Conservation (phyloP, 1,140 invertebrate species). For the Xylocopa sonorina region DNA sequence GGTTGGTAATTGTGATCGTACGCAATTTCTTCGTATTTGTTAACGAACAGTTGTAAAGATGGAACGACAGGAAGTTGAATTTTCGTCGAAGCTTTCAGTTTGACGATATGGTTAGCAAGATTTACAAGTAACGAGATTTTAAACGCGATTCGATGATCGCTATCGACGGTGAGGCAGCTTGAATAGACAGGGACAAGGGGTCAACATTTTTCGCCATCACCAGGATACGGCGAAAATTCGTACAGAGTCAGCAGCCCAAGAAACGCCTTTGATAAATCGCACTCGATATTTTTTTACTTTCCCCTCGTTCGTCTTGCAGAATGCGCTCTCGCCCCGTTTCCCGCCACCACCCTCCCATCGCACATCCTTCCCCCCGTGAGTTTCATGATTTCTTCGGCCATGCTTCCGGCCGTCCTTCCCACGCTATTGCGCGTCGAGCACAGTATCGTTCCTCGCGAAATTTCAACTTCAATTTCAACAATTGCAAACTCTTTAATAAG, state of each 20-base stretch:
- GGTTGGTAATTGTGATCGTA: no score
- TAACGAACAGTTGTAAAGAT: no score
- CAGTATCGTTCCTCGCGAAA: background rate
- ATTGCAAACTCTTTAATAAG: background rate
- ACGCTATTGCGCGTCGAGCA: background rate
- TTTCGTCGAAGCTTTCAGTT: no score
- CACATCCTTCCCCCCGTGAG: slow-evolving; percentile 59
- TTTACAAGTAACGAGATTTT: background rate
- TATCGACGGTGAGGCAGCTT: background rate
- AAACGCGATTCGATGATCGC: background rate
- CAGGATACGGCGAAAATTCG: slow-evolving; percentile 40
- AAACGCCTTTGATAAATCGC: slow-evolving; percentile 74
- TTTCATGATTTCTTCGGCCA: slow-evolving; percentile 71
- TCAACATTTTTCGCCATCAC: slow-evolving; percentile 38
- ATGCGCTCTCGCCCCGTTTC: slow-evolving; percentile 60
- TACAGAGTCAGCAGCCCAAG: slow-evolving; percentile 39
- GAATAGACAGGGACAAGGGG: slow-evolving; percentile 37
- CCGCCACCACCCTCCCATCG: slow-evolving; percentile 34
- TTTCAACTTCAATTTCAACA: no score
- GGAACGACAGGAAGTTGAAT: no score
- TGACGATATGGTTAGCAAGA: no score
- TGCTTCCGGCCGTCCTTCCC: slow-evolving; percentile 65
- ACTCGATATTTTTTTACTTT: slow-evolving; percentile 71
- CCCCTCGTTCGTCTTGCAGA: slow-evolving; percentile 49
- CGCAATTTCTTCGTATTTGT: no score